Conservation (phyloP, 2,888 invertebrate genomes). For the Zootermopsis nevadensis region DNA sequence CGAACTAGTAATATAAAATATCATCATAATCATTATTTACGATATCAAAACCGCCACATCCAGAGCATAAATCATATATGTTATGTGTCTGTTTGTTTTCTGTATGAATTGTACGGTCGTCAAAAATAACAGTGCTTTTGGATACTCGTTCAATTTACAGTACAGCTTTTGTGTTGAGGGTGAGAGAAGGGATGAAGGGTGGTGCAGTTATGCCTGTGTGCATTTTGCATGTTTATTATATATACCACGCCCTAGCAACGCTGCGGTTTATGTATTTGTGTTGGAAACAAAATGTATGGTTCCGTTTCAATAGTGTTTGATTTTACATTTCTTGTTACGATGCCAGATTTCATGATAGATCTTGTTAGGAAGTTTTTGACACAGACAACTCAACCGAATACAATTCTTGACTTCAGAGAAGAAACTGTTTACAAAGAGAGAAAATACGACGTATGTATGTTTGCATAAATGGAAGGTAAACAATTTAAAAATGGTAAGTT, state of each 20-base stretch:
- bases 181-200: background rate
- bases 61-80: constrained; percentile 26
- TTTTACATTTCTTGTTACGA: background rate
- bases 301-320: background rate
- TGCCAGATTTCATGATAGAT: too few relatives aligned
- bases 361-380: background rate
- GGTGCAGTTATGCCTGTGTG: constrained; percentile 16
- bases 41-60: constrained; percentile 11
- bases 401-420: too few relatives aligned
- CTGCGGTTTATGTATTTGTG: background rate
- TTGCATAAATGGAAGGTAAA: too few relatives aligned
- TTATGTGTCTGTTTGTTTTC: constrained; percentile 14
- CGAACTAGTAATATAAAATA: constrained; percentile 26
- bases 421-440: too few relatives aligned
- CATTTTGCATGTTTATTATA: constrained; percentile 6
- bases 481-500: too few relatives aligned
- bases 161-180: background rate
- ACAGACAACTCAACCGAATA: background rate
- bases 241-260: background rate
- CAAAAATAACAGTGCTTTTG: constrained; percentile 23
- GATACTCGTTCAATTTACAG: constrained; percentile 17
- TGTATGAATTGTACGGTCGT: constrained; percentile 30
- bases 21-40: constrained; percentile 22
- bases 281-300: background rate
- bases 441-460: too few relatives aligned